Conservation (phyloP, 2,113 vertebrate species). For the Pedetes capensis region DNA sequence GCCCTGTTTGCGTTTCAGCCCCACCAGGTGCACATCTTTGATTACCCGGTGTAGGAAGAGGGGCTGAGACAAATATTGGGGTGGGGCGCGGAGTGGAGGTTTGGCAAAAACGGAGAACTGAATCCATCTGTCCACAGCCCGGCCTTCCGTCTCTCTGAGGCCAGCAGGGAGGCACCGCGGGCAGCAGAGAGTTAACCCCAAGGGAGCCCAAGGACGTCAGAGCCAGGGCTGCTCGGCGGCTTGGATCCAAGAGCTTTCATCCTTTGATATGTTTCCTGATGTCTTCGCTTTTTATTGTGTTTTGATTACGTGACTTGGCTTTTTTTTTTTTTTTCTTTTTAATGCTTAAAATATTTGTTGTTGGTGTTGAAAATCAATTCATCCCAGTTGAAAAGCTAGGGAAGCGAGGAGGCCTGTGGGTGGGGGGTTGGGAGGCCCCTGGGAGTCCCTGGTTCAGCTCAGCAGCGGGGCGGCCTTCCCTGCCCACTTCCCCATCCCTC, state of each 20-base stretch:
- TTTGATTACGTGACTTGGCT: constrained; percentile 82
- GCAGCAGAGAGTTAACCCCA: constrained; percentile 83
- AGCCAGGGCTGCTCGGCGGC: constrained; percentile 78
- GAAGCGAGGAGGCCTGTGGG: background rate
- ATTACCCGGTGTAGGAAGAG: constrained; percentile 23
- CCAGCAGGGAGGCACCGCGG: constrained; percentile 67
- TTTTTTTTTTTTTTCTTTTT: background rate
- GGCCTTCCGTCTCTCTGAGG: constrained; percentile 43
- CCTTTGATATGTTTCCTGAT: constrained; percentile 81
- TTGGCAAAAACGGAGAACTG: background rate
- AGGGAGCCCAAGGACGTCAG: constrained; percentile 82
- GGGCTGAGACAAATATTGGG: constrained; percentile 28
- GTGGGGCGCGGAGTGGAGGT: background rate
- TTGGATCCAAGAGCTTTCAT: constrained; percentile 83
- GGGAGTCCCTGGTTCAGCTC: background rate
- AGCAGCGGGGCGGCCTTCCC: background rate
- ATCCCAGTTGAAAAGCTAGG: background rate
- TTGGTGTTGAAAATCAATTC: background rate
- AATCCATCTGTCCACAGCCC: constrained; percentile 21
- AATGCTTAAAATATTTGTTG: constrained; percentile 52
- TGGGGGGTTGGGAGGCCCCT: background rate
- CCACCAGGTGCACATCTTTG: constrained; percentile 43
- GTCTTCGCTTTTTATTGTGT: constrained; percentile 84
- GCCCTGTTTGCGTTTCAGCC: constrained; percentile 29
- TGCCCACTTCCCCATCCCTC: no score